Percentiles rank a stretch among this genome's conserved stretches.
Evolutionary conservation across 2,113 vertebrate genomes (phyloP).

Genomic region (Prunella fulvescens): DNA sequence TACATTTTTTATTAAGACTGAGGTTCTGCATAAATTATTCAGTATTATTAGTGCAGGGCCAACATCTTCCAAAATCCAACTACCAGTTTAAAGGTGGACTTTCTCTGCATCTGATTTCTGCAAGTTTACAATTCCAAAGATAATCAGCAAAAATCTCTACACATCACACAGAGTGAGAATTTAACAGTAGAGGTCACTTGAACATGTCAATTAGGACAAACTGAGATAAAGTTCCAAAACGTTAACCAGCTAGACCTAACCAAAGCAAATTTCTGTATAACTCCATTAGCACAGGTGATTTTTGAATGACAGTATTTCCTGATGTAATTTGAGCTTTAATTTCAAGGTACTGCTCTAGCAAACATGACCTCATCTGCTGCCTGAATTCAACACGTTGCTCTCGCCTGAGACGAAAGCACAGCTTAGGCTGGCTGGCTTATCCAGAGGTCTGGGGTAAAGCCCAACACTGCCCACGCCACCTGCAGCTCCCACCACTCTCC

Average conservation of each 20-base stretch:
- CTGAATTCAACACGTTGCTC: not conserved
- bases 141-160: not conserved
- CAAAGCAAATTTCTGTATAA: not conserved
- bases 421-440: not conserved
- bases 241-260: not conserved
- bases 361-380: not conserved
- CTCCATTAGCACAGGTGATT: not conserved
- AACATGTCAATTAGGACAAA: not conserved
- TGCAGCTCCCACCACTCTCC: not conserved
- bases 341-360: not conserved
- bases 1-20: not conserved
- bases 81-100: not conserved
- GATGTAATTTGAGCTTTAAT: not conserved
- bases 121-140: not conserved
- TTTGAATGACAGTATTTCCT: not conserved
- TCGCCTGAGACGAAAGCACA: fast-evolving
- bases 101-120: not conserved
- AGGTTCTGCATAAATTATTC: not conserved
- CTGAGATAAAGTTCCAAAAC: not conserved
- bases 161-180: not conserved
- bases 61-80: not conserved
- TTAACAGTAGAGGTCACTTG: not conserved
- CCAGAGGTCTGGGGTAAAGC: not conserved
- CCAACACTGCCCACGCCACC: not conserved
- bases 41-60: not conserved